phyloP scores from a whole-genome alignment of 2,797 vertebrate species.

The Xenopus petersii region DNA sequence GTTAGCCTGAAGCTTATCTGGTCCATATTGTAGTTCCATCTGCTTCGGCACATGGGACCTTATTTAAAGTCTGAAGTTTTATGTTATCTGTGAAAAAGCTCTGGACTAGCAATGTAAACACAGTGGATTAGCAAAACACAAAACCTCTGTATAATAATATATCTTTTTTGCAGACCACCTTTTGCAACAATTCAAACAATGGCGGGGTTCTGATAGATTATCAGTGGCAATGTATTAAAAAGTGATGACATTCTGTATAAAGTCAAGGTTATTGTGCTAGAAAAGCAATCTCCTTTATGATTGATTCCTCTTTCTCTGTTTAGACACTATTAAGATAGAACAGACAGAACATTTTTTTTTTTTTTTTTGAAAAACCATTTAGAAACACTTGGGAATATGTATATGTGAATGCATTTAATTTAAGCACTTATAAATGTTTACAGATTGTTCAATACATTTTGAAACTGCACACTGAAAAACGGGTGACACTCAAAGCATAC shows the following conservation, averaged over 20 bases:
- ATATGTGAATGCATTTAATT: not conserved
- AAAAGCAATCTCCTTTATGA: too few species aligned
- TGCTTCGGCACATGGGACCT: not conserved
- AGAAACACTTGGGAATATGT: not conserved
- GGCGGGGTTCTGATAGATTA: too few species aligned
- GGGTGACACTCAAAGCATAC: not conserved
- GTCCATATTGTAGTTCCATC: slow-evolving; percentile 3
- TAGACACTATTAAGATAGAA: too few species aligned
- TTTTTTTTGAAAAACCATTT: not conserved
- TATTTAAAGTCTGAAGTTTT: not conserved
- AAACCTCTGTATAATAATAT: too few species aligned
- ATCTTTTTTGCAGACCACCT: too few species aligned
- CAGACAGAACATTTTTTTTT: not conserved
- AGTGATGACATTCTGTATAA: too few species aligned
- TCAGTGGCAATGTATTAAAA: too few species aligned
- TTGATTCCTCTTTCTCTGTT: too few species aligned
- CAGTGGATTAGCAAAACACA: too few species aligned
- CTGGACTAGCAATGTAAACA: too few species aligned
- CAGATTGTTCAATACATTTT: not conserved
- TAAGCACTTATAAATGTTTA: not conserved
- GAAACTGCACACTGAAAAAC: not conserved
- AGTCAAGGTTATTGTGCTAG: too few species aligned
- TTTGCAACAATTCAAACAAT: too few species aligned
- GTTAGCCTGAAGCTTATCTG: slow-evolving; percentile 1
- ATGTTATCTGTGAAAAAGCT: not conserved